These are phyloP conservation scores for Nannospalax galili DNA, from an alignment of 2,113 vertebrate species.

Conservation along the genomic window DNA sequence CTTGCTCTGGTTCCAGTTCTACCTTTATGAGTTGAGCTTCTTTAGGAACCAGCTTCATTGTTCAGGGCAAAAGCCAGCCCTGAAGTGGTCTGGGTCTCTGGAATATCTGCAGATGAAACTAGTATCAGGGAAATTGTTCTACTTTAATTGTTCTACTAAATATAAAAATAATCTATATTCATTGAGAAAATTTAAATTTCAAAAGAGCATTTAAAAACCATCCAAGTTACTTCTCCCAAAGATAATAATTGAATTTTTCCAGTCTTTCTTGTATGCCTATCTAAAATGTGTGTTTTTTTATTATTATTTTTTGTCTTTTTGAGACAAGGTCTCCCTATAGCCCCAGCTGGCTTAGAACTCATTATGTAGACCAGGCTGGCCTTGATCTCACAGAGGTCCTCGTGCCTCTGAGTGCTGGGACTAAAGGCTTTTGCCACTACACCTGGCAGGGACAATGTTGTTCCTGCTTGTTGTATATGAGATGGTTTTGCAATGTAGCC, in stretches of 20 bases:
- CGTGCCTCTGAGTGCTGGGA: too few species aligned
- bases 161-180: slow-evolving; percentile 2
- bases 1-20: background rate
- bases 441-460: background rate
- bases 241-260: background rate
- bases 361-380: too few species aligned
- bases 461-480: background rate
- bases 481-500: background rate
- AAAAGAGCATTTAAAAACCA: slow-evolving; percentile 19
- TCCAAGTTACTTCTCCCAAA: background rate
- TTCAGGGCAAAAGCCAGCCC: background rate
- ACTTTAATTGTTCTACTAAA: background rate
- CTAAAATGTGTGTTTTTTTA: background rate
- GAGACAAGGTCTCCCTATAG: too few species aligned
- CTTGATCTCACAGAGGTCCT: too few species aligned
- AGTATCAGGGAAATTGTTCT: background rate
- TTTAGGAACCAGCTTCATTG: background rate
- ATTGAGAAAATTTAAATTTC: background rate
- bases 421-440: too few species aligned
- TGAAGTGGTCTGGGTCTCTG: background rate
- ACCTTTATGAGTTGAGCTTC: background rate
- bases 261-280: background rate
- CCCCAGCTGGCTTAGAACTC: too few species aligned
- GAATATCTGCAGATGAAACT: background rate
- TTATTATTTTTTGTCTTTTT: too few species aligned